Percentiles rank a stretch among this genome's conserved stretches.
Conservation (phyloP, 2,888 invertebrate species). For the Pterostichus niger region DNA sequence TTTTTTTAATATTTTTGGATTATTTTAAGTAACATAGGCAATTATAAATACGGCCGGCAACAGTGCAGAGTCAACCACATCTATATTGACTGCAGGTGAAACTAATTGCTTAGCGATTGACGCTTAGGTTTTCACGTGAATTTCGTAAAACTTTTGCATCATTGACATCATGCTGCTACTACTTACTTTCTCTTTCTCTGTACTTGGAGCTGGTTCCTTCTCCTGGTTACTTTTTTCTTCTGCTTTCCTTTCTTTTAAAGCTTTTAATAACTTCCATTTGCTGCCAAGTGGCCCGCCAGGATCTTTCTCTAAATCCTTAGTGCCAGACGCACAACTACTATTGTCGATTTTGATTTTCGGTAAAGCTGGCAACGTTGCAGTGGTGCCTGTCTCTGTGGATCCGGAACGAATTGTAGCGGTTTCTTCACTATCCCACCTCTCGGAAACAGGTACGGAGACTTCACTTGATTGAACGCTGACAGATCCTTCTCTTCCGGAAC, state of each 20-base stretch:
- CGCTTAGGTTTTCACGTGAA: conserved; percentile 82
- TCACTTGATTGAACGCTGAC: conserved; percentile 76
- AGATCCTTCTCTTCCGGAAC: conserved; percentile 77
- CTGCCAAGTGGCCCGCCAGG: conserved; percentile 84
- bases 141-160: conserved; percentile 85
- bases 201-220: conserved; percentile 81
- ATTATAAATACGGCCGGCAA: conserved; percentile 63
- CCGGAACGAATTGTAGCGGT: conserved; percentile 74
- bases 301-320: conserved; percentile 73
- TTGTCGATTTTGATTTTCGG: conserved; percentile 79
- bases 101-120: conserved; percentile 29
- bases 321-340: conserved; percentile 74
- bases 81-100: conserved; percentile 63
- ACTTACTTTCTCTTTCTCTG: conserved; percentile 86
- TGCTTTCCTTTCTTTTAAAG: conserved; percentile 92
- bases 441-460: conserved; percentile 74
- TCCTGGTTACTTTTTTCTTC: conserved; percentile 89
- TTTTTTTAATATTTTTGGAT: conserved; percentile 10
- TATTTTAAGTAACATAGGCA: conserved; percentile 55
- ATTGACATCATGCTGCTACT: conserved; percentile 85
- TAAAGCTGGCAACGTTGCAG: conserved; percentile 72
- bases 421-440: conserved; percentile 76
- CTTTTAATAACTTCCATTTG: conserved; percentile 94
- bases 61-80: conserved; percentile 58
- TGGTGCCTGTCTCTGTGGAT: conserved; percentile 73